Evolutionary conservation across 2,113 vertebrate species (phyloP).

Genomic region (Asarcornis scutulata): DNA sequence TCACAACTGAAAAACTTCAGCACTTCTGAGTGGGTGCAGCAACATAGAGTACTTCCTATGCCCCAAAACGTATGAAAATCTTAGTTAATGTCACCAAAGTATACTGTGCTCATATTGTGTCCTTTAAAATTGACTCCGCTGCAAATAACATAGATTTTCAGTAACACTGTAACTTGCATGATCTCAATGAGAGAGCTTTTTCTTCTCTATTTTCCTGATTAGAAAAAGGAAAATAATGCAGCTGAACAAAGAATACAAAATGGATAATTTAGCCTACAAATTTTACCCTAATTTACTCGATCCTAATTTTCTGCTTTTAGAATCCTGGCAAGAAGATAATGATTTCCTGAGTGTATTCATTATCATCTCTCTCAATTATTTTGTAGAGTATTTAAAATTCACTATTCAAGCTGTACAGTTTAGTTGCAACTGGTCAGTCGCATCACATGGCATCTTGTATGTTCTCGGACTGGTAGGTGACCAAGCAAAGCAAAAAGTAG

Average conservation of each 20-base stretch:
- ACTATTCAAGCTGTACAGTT: not conserved
- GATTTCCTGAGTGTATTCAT: not conserved
- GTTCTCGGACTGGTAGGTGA: not conserved
- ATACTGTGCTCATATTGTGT: not conserved
- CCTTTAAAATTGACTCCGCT: not conserved
- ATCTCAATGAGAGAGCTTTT: not conserved
- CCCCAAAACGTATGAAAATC: not conserved
- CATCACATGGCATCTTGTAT: not conserved
- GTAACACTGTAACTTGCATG: not conserved
- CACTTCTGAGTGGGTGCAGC: not conserved
- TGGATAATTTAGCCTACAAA: not conserved
- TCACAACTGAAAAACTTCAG: not conserved
- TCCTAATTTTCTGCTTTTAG: constrained; percentile 21
- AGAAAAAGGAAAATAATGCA: not conserved
- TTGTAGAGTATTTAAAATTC: not conserved
- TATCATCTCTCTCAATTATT: not conserved
- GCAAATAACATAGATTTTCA: not conserved
- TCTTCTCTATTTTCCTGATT: not conserved
- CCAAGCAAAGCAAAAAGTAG: not conserved
- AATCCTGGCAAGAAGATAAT: not conserved
- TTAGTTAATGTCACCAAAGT: not conserved
- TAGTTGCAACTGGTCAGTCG: not conserved
- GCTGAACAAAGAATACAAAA: constrained; percentile 16
- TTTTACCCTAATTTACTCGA: not conserved
- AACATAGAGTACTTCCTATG: not conserved